A percentile compares a stretch with the other conserved stretches of the same genome.
These are phyloP conservation scores for Pentamera pediparva DNA, from an alignment of 53 echinoderm and acorn worm genomes.

Conservation along the genomic window DNA sequence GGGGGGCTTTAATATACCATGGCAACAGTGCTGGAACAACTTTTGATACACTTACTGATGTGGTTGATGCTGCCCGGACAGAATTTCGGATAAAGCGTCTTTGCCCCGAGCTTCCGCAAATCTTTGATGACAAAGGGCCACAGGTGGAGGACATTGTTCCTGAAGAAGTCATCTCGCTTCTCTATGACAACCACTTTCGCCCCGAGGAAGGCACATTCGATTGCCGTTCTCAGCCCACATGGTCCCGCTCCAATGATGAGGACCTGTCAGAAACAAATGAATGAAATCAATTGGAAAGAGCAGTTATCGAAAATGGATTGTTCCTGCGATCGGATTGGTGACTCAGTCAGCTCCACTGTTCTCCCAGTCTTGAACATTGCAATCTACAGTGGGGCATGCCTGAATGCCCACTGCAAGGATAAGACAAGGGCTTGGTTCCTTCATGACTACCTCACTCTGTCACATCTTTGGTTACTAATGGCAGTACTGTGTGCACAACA, in stretches of 20 bases:
- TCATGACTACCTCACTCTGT: no score
- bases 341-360: no score
- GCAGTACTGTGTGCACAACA: no score
- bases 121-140: constrained; percentile 36
- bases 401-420: no score
- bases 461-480: no score
- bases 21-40: no score
- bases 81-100: constrained; percentile 24
- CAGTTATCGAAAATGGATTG: neutral
- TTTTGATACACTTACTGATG: constrained; percentile 36
- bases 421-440: no score
- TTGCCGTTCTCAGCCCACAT: constrained; percentile 27
- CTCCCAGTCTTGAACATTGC: no score
- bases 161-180: constrained; percentile 9
- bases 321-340: no score
- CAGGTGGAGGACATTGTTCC: constrained; percentile 29
- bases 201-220: constrained; percentile 22
- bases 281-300: no score
- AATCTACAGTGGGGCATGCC: no score
- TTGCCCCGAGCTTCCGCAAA: constrained; percentile 16
- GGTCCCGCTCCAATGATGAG: constrained; percentile 28
- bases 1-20: no score
- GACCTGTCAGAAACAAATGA: neutral
- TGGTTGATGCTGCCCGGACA: constrained; percentile 29
- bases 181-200: constrained; percentile 26